Percentiles rank a stretch among this genome's conserved stretches.
Conservation (phyloP, 2,888 invertebrate genomes). For the Adelognathus sp. region DNA sequence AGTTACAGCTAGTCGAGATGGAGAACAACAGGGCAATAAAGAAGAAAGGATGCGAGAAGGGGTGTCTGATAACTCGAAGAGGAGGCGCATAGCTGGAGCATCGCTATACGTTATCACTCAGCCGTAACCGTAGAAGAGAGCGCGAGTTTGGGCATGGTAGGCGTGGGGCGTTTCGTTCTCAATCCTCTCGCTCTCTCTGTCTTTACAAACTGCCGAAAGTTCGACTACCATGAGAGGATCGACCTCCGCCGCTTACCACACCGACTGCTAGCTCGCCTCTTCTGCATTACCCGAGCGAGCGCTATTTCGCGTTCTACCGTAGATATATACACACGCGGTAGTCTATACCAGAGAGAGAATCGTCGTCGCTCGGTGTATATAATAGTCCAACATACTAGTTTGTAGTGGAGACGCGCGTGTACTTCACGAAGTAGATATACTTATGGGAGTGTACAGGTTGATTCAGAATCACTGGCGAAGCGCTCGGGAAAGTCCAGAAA, state of each 20-base stretch:
- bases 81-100: constrained; percentile 65
- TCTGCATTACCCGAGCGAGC: constrained; percentile 23
- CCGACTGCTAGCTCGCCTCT: constrained; percentile 8
- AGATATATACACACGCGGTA: neutral
- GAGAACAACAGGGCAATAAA: constrained; percentile 61
- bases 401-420: constrained; percentile 10
- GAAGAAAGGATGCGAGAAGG: constrained; percentile 30
- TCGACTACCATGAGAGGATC: constrained; percentile 63
- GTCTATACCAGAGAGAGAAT: constrained; percentile 34
- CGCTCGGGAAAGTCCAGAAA: neutral
- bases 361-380: neutral
- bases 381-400: neutral
- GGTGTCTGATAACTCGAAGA: constrained; percentile 34
- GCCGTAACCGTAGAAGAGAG: constrained; percentile 72
- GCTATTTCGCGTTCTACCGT: neutral
- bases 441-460: neutral
- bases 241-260: constrained; percentile 3
- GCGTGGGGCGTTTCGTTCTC: constrained; percentile 24
- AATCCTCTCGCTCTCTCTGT: constrained; percentile 31
- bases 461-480: too few relatives aligned
- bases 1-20: constrained; percentile 25
- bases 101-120: constrained; percentile 74
- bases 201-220: constrained; percentile 74
- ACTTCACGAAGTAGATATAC: neutral
- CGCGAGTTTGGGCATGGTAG: constrained; percentile 30